phyloP scores from a whole-genome alignment of 2,113 vertebrate species.

The Carettochelys insculpta region DNA sequence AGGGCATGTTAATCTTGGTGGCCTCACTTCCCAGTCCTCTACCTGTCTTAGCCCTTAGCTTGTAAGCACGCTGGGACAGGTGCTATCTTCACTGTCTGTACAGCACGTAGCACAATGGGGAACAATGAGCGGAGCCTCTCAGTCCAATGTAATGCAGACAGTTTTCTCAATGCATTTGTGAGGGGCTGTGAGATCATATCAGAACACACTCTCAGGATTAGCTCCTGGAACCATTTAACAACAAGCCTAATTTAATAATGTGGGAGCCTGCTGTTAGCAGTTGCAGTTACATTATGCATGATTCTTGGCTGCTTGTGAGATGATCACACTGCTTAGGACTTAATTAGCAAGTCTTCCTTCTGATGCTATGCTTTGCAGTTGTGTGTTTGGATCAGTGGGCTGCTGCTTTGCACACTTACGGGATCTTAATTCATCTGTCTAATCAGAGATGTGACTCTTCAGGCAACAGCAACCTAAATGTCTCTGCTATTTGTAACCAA shows the following conservation, averaged over 20 bases:
- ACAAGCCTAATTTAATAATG: background rate
- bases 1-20: background rate
- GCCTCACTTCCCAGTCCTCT: background rate
- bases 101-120: background rate
- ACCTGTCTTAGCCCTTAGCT: background rate
- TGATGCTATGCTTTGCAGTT: fast-evolving
- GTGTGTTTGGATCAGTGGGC: background rate
- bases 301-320: background rate
- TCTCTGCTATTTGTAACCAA: background rate
- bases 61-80: background rate
- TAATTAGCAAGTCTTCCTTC: background rate
- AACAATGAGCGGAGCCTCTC: background rate
- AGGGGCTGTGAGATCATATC: background rate
- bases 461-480: background rate
- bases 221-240: fast-evolving
- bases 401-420: background rate
- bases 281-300: background rate
- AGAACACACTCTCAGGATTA: background rate
- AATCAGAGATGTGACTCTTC: background rate
- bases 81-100: background rate
- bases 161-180: background rate
- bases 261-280: background rate
- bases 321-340: background rate
- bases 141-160: background rate
- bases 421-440: background rate